Conservation (phyloP, 2,888 invertebrate species). For the Furcula furcula region DNA sequence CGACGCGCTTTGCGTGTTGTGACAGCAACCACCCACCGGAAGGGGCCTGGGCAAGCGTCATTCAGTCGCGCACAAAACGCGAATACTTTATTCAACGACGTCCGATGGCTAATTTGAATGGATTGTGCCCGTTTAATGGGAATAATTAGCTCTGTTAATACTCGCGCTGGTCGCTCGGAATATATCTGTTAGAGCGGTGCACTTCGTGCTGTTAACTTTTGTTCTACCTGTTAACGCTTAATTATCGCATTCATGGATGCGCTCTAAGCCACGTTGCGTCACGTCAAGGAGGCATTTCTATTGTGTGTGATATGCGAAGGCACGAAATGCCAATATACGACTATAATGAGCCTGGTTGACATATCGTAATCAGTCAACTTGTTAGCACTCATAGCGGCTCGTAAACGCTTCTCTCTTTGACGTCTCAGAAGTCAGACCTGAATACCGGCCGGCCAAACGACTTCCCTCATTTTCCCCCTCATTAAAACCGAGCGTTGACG, state of each 20-base stretch:
- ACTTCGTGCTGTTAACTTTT: slow-evolving; percentile 47
- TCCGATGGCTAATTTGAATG: slow-evolving; percentile 79
- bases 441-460: slow-evolving; percentile 46
- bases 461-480: slow-evolving; percentile 52
- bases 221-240: slow-evolving; percentile 50
- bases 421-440: slow-evolving; percentile 40
- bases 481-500: slow-evolving; percentile 45
- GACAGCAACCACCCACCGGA: slow-evolving; percentile 82
- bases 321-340: slow-evolving; percentile 32
- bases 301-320: slow-evolving; percentile 32
- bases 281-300: slow-evolving; percentile 33
- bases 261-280: slow-evolving; percentile 35
- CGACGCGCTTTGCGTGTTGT: slow-evolving; percentile 80
- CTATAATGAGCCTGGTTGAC: slow-evolving; percentile 36
- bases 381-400: slow-evolving; percentile 41
- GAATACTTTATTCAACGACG: slow-evolving; percentile 76
- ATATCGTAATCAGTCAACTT: slow-evolving; percentile 48
- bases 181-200: slow-evolving; percentile 48
- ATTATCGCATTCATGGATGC: slow-evolving; percentile 44
- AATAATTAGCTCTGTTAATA: slow-evolving; percentile 74
- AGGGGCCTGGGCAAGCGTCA: slow-evolving; percentile 77
- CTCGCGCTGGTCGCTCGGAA: slow-evolving; percentile 37
- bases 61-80: slow-evolving; percentile 77
- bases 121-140: slow-evolving; percentile 73
- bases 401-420: slow-evolving; percentile 45